phyloP scores from a whole-genome alignment of 2,797 vertebrate genomes.

The Threskiornis aethiopicus region DNA sequence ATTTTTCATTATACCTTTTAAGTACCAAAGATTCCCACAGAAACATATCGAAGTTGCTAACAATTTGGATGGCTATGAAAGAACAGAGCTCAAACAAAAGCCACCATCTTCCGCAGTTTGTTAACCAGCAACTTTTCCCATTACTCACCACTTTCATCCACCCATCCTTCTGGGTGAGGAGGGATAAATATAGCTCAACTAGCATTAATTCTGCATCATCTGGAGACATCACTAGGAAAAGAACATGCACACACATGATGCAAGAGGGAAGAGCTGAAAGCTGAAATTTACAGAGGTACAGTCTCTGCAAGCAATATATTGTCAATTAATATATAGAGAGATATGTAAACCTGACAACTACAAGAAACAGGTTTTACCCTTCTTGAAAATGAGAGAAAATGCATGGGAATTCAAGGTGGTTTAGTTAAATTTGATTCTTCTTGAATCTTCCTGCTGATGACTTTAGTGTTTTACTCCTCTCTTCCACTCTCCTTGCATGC shows the following conservation, averaged over 20 bases:
- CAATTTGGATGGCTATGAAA: background rate
- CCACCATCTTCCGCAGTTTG: background rate
- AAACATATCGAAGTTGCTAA: background rate
- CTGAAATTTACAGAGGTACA: background rate
- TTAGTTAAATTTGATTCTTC: background rate
- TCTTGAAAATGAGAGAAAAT: background rate
- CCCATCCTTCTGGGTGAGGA: slow-evolving; percentile 45
- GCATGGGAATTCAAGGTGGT: background rate
- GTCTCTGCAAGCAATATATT: background rate
- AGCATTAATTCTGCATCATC: slow-evolving; percentile 28
- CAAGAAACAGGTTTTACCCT: background rate
- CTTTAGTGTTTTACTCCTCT: background rate
- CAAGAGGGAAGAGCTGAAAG: background rate
- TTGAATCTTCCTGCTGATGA: background rate
- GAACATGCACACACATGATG: background rate
- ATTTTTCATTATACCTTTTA: background rate
- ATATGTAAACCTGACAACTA: background rate
- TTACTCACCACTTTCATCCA: slow-evolving; percentile 49
- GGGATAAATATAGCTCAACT: slow-evolving; percentile 29
- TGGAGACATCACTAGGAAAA: background rate
- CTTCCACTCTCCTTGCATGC: background rate
- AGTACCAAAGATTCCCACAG: background rate
- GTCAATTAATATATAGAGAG: background rate
- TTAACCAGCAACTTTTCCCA: slow-evolving; percentile 18
- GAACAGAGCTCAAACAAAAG: slow-evolving; percentile 20